These are phyloP conservation scores for Pteromalus puparum DNA, from an alignment of 1,140 invertebrate genomes.

Conservation along the genomic window DNA sequence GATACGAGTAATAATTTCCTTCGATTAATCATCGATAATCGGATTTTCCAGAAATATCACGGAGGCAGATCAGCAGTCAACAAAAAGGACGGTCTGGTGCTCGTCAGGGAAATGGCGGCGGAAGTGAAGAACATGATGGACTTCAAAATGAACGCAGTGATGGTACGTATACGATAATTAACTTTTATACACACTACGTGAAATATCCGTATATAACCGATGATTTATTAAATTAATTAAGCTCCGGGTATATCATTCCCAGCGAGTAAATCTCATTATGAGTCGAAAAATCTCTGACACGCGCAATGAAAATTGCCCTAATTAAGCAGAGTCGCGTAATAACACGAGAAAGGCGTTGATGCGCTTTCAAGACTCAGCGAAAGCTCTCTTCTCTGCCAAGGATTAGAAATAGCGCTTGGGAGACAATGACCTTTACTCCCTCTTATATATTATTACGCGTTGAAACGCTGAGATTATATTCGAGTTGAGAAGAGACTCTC, in stretches of 20 bases:
- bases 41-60: conserved; percentile 82
- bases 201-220: neutral
- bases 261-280: conserved; percentile 2
- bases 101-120: conserved; percentile 87
- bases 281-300: conserved; percentile 4
- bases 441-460: neutral
- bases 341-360: conserved; percentile 40
- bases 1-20: conserved; percentile 37
- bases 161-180: conserved; percentile 79
- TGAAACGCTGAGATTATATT: neutral
- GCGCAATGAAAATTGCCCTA: conserved; percentile 22
- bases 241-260: neutral
- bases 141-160: conserved; percentile 91
- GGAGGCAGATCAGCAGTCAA: conserved; percentile 83
- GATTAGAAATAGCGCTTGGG: neutral
- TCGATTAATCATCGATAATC: neutral
- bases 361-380: neutral
- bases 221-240: conserved; percentile 14
- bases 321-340: conserved; percentile 43
- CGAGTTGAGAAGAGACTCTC: neutral
- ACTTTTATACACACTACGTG: neutral
- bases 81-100: conserved; percentile 87
- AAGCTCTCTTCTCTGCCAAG: neutral
- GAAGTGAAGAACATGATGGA: conserved; percentile 94
- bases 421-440: neutral